Percentiles rank a stretch among this genome's conserved stretches.
These are phyloP conservation scores for Pantala flavescens DNA, from an alignment of 1,140 invertebrate genomes.

Conservation along the genomic window DNA sequence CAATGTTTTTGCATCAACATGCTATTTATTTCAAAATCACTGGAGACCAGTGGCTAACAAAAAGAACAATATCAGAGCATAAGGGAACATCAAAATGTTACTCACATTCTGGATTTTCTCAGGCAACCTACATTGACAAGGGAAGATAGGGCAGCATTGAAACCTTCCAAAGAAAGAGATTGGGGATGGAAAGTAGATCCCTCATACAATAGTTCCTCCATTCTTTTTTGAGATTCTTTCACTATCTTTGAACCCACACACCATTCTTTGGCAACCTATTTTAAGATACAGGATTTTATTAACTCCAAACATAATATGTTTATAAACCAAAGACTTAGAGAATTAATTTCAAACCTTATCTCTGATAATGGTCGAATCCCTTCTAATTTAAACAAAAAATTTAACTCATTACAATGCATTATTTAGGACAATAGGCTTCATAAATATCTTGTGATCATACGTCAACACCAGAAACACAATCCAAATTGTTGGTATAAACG, in stretches of 20 bases:
- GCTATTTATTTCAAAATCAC: neutral
- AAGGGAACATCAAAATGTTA: neutral
- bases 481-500: too few relatives aligned
- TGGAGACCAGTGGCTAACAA: neutral
- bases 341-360: too few relatives aligned
- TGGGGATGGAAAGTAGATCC: conserved; percentile 15
- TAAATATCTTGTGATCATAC: too few relatives aligned
- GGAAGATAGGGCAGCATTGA: conserved; percentile 13
- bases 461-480: too few relatives aligned
- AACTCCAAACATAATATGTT: neutral
- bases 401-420: too few relatives aligned
- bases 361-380: too few relatives aligned
- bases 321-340: too few relatives aligned
- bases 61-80: neutral
- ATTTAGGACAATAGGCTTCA: too few relatives aligned
- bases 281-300: neutral
- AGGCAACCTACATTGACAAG: conserved; percentile 11
- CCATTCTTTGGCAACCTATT: neutral
- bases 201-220: conserved; percentile 16
- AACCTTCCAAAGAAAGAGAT: conserved; percentile 16
- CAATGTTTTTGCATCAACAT: neutral
- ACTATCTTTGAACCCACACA: conserved; percentile 10
- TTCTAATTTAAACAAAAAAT: too few relatives aligned
- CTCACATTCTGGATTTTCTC: conserved; percentile 17
- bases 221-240: conserved; percentile 12